Evolutionary conservation across 2,113 vertebrate species (phyloP).

Genomic region (Rhinogobius similis): DNA sequence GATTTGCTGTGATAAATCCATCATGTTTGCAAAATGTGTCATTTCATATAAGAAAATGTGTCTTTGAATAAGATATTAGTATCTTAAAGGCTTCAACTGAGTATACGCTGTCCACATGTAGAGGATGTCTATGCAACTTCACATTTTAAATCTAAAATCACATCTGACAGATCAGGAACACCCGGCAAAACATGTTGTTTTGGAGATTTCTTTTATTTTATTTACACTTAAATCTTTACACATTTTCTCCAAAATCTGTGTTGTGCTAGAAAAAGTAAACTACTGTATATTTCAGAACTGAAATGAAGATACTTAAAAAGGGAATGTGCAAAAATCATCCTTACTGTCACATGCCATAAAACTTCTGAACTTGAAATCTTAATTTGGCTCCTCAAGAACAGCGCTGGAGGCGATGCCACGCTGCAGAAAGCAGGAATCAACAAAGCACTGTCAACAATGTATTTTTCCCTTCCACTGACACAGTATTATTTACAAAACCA

Average conservation of each 20-base stretch:
- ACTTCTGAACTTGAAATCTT: slow-evolving; percentile 1
- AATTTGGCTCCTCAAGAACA: not conserved
- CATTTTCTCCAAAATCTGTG: too few relatives aligned
- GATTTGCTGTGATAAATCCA: not conserved
- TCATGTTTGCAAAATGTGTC: not conserved
- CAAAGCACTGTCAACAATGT: not conserved
- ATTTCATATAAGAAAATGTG: too few relatives aligned
- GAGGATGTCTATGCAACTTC: not conserved
- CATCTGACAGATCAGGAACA: too few relatives aligned
- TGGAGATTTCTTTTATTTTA: too few relatives aligned
- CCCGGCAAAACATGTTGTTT: too few relatives aligned
- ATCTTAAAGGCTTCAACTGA: not conserved
- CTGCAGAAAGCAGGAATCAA: not conserved
- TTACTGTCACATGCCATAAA: not conserved
- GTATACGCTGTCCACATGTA: not conserved
- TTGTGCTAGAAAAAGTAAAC: not conserved
- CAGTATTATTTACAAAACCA: not conserved
- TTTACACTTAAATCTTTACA: too few relatives aligned
- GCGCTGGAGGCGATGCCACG: not conserved
- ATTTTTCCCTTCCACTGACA: not conserved
- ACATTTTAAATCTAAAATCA: too few relatives aligned
- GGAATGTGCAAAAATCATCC: not conserved
- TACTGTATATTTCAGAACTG: not conserved
- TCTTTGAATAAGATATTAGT: too few relatives aligned
- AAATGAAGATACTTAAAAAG: not conserved